These are phyloP conservation scores for Quadroppia sp. DNA, from an alignment of 2,888 invertebrate species.

Conservation along the genomic window DNA sequence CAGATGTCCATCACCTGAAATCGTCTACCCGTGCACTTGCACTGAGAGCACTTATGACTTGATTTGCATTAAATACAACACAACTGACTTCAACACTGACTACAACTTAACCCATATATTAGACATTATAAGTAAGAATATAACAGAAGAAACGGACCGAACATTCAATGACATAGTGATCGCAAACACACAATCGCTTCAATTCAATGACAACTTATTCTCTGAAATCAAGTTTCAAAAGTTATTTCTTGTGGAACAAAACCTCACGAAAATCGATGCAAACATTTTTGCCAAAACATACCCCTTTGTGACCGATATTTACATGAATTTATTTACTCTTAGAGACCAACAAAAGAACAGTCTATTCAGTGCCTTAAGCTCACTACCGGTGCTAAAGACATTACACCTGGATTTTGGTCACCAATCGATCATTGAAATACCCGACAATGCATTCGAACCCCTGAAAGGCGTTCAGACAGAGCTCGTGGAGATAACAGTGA, in stretches of 20 bases:
- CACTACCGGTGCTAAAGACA: background rate
- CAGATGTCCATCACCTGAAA: background rate
- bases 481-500: background rate
- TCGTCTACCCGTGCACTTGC: background rate
- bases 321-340: background rate
- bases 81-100: background rate
- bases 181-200: background rate
- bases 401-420: background rate
- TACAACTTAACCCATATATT: background rate
- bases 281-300: background rate
- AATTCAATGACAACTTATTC: background rate
- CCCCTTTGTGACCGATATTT: background rate
- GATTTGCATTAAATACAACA: background rate
- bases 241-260: background rate
- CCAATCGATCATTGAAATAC: background rate
- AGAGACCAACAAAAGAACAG: background rate
- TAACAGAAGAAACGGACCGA: background rate
- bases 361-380: background rate
- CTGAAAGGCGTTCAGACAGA: background rate
- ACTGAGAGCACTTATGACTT: background rate
- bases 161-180: background rate
- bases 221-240: background rate
- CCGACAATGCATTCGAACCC: background rate
- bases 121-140: background rate
- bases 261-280: background rate